Conservation (phyloP, 2,888 invertebrate species). For the Salticus scenicus region DNA sequence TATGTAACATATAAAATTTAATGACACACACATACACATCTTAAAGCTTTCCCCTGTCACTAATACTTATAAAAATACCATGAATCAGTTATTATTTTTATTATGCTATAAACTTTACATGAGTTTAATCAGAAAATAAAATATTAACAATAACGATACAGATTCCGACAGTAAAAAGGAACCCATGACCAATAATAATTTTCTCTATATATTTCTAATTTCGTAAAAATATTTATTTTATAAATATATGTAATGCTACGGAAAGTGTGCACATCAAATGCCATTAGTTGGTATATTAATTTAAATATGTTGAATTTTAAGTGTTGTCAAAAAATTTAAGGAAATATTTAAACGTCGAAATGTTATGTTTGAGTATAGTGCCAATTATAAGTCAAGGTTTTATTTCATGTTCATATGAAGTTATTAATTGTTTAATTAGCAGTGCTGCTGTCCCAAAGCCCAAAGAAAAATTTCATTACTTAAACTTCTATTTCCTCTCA, state of each 20-base stretch:
- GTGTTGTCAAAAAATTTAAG: background rate
- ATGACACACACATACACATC: no score
- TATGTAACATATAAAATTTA: no score
- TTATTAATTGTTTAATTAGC: conserved; percentile 36
- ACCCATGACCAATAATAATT: no score
- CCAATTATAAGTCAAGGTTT: conserved; percentile 33
- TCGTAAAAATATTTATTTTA: background rate
- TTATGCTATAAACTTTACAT: no score
- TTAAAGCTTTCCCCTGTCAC: no score
- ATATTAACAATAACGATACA: no score
- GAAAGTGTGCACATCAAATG: background rate
- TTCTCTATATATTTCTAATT: no score
- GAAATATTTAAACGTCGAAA: conserved; percentile 36
- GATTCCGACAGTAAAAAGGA: no score
- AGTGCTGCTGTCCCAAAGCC: conserved; percentile 58
- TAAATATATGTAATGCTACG: background rate
- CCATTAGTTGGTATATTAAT: background rate
- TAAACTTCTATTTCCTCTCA: background rate
- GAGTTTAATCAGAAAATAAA: no score
- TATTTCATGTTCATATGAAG: conserved; percentile 8
- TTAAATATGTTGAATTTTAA: conserved; percentile 11
- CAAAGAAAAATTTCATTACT: conserved; percentile 20
- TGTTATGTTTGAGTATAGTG: conserved; percentile 29
- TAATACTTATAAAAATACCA: no score
- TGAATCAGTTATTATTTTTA: no score